Conservation (phyloP, 1,140 invertebrate species). For the Drosophila pseudoobscura region DNA sequence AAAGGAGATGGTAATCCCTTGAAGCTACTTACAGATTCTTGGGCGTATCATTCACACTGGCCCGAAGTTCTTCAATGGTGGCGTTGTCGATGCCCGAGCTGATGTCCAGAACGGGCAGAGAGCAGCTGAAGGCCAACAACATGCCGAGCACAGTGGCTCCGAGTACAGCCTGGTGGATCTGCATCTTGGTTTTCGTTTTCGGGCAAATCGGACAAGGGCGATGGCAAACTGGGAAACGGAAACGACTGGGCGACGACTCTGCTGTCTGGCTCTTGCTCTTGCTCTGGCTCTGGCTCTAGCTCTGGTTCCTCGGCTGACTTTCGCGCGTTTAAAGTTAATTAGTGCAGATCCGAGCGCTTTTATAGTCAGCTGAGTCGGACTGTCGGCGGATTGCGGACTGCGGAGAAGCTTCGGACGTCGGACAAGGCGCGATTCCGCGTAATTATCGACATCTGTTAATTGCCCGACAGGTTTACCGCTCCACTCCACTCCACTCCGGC, state of each 20-base stretch:
- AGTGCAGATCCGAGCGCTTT: slow-evolving; percentile 65
- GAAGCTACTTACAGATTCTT: slow-evolving; percentile 76
- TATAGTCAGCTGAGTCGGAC: slow-evolving; percentile 42
- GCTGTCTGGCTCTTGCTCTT: slow-evolving; percentile 13
- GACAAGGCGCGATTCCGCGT: slow-evolving; percentile 69
- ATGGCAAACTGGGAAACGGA: neutral
- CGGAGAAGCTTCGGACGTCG: slow-evolving; percentile 27
- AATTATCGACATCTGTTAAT: slow-evolving; percentile 77
- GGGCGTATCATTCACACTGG: slow-evolving; percentile 70
- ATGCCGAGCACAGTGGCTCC: slow-evolving; percentile 65
- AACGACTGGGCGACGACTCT: slow-evolving; percentile 5
- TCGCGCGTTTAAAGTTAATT: slow-evolving; percentile 71
- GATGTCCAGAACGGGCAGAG: slow-evolving; percentile 68
- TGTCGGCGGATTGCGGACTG: neutral
- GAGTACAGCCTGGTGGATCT: slow-evolving; percentile 64
- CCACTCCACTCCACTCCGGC: neutral
- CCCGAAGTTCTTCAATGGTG: slow-evolving; percentile 65
- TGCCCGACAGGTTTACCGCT: slow-evolving; percentile 69
- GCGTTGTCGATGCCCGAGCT: slow-evolving; percentile 68
- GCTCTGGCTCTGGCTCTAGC: slow-evolving; percentile 12
- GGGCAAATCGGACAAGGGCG: slow-evolving; percentile 1
- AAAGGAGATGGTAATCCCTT: neutral
- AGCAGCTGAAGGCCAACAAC: slow-evolving; percentile 48
- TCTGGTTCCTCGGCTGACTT: slow-evolving; percentile 53
- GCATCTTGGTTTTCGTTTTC: slow-evolving; percentile 45